Evolutionary conservation across 2,888 invertebrate genomes (phyloP).

Genomic region (Lasius fuliginosus): DNA sequence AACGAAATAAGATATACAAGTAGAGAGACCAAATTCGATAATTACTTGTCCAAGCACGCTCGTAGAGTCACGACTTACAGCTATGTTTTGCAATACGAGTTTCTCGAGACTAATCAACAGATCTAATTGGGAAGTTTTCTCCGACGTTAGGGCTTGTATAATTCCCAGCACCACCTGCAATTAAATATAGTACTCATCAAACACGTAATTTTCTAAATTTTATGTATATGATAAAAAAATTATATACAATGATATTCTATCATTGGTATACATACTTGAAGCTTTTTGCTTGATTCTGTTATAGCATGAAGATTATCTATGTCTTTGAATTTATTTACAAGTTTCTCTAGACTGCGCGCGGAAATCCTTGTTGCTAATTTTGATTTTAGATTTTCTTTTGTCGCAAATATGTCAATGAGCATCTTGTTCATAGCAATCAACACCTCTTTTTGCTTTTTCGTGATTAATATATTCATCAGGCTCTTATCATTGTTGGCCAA

Average conservation of each 20-base stretch:
- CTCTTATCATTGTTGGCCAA: slow-evolving; percentile 80
- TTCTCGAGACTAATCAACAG: slow-evolving; percentile 89
- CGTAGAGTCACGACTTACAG: slow-evolving; percentile 86
- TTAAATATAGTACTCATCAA: neutral
- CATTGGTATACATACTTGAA: slow-evolving; percentile 77
- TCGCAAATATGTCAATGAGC: slow-evolving; percentile 78
- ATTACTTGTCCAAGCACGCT: slow-evolving; percentile 86
- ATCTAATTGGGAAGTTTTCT: slow-evolving; percentile 87
- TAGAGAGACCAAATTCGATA: slow-evolving; percentile 4
- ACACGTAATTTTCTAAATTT: slow-evolving; percentile 10
- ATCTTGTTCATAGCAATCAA: slow-evolving; percentile 80
- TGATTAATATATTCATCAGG: slow-evolving; percentile 79
- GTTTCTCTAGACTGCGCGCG: slow-evolving; percentile 84
- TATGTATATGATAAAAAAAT: slow-evolving; percentile 21
- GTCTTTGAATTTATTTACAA: slow-evolving; percentile 80
- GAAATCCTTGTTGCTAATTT: slow-evolving; percentile 82
- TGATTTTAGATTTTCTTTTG: slow-evolving; percentile 78
- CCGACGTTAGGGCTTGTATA: slow-evolving; percentile 88
- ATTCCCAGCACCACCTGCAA: slow-evolving; percentile 87
- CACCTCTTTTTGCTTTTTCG: slow-evolving; percentile 82
- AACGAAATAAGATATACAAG: neutral
- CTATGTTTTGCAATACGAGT: slow-evolving; percentile 87
- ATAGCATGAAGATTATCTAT: slow-evolving; percentile 74
- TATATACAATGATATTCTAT: neutral
- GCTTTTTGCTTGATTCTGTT: slow-evolving; percentile 78